phyloP scores from a whole-genome alignment of 2,888 invertebrate species.

The Dendrolimus pini region DNA sequence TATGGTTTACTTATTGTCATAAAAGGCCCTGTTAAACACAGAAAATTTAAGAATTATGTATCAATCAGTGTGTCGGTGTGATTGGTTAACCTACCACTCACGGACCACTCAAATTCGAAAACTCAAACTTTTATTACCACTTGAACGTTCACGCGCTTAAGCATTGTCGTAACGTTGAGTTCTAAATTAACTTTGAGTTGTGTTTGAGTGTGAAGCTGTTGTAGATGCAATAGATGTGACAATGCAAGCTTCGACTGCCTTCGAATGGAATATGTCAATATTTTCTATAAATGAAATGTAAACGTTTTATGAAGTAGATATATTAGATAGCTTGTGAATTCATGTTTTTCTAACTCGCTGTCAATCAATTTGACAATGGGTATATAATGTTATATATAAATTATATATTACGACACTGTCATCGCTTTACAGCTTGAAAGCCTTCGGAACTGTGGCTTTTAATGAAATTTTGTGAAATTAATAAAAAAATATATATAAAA shows the following conservation, averaged over 20 bases:
- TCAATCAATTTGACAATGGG: conserved; percentile 37
- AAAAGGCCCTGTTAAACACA: too few relatives aligned
- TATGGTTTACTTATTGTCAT: too few relatives aligned
- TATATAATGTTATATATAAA: conserved; percentile 33
- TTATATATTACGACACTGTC: conserved; percentile 17
- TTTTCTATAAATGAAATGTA: conserved; percentile 69
- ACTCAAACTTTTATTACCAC: too few relatives aligned
- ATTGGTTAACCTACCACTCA: too few relatives aligned
- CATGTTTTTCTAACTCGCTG: conserved; percentile 56
- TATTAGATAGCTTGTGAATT: conserved; percentile 66
- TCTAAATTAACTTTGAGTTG: not conserved
- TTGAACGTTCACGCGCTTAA: too few relatives aligned
- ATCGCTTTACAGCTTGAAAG: conserved; percentile 74
- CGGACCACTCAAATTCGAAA: too few relatives aligned
- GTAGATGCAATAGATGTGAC: conserved; percentile 48
- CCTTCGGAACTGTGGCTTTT: conserved; percentile 74
- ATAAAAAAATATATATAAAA: conserved; percentile 68
- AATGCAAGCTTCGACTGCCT: conserved; percentile 63
- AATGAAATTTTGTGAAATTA: conserved; percentile 75
- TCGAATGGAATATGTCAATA: conserved; percentile 56
- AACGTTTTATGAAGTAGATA: conserved; percentile 57
- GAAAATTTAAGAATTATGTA: too few relatives aligned
- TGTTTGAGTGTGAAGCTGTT: conserved; percentile 2
- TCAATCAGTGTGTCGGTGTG: too few relatives aligned
- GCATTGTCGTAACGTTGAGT: too few relatives aligned